Conservation (phyloP, 2,888 invertebrate species). For the Brenthis daphne region DNA sequence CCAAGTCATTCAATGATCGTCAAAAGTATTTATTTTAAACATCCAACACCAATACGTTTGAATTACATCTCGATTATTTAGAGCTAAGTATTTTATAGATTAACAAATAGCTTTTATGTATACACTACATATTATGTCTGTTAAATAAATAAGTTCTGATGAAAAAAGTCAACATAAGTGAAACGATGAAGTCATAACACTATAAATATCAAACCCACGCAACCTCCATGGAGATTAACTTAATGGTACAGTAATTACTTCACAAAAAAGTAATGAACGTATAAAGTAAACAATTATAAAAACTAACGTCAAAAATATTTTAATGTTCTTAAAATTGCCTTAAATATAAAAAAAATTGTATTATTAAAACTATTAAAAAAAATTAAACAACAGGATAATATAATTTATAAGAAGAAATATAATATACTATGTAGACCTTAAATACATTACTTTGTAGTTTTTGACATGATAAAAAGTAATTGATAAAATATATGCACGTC, state of each 20-base stretch:
- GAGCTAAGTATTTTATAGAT: neutral
- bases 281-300: slow-evolving; percentile 16
- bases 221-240: slow-evolving; percentile 55
- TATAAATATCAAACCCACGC: slow-evolving; percentile 71
- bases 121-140: neutral
- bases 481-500: too few relatives aligned
- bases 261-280: slow-evolving; percentile 27
- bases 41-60: neutral
- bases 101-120: slow-evolving; percentile 1
- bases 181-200: slow-evolving; percentile 74
- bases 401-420: too few relatives aligned
- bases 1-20: slow-evolving; percentile 61
- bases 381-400: neutral
- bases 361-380: neutral
- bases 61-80: neutral
- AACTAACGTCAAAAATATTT: slow-evolving; percentile 14
- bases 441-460: too few relatives aligned
- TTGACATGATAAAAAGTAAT: too few relatives aligned
- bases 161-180: slow-evolving; percentile 39
- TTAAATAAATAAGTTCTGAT: slow-evolving; percentile 14
- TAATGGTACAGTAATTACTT: slow-evolving; percentile 50
- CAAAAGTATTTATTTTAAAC: slow-evolving; percentile 51
- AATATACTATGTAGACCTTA: too few relatives aligned
- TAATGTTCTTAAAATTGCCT: neutral
- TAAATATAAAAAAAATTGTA: neutral